These are phyloP conservation scores for Acrocephalus kingi DNA, from an alignment of 2,113 vertebrate genomes.

Conservation along the genomic window DNA sequence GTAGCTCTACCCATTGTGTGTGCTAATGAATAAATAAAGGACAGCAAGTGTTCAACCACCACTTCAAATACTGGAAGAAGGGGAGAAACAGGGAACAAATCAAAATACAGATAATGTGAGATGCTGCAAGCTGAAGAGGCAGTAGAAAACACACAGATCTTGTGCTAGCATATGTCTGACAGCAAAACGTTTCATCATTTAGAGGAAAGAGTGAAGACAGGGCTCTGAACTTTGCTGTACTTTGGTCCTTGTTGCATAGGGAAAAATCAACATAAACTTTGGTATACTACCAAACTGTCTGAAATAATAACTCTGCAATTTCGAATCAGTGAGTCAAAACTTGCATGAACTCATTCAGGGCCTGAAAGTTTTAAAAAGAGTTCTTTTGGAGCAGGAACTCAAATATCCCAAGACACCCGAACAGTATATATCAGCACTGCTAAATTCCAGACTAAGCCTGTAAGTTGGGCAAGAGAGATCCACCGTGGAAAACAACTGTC, in stretches of 20 bases:
- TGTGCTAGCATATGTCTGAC: not conserved
- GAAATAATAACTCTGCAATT: not conserved
- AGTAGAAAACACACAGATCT: not conserved
- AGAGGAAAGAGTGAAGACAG: not conserved
- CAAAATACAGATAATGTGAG: not conserved
- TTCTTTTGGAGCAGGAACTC: not conserved
- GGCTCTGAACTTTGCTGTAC: not conserved
- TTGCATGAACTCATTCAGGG: not conserved
- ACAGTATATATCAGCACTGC: not conserved
- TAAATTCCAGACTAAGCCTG: not conserved
- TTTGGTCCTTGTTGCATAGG: not conserved
- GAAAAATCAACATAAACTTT: not conserved
- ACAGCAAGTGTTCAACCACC: accelerated
- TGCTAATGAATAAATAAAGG: not conserved
- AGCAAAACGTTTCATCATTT: not conserved
- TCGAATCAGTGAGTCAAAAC: not conserved
- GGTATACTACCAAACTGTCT: not conserved
- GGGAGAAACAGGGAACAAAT: not conserved
- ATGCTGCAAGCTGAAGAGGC: not conserved
- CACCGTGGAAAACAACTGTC: not conserved
- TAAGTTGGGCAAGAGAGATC: accelerated
- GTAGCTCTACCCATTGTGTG: not conserved
- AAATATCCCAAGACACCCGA: not conserved
- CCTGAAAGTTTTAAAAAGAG: not conserved
- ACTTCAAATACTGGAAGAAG: not conserved